A percentile compares a stretch with the other conserved stretches of the same genome.
phyloP scores from a whole-genome alignment of 1,140 invertebrate species.

The Neodiprion pinetum region DNA sequence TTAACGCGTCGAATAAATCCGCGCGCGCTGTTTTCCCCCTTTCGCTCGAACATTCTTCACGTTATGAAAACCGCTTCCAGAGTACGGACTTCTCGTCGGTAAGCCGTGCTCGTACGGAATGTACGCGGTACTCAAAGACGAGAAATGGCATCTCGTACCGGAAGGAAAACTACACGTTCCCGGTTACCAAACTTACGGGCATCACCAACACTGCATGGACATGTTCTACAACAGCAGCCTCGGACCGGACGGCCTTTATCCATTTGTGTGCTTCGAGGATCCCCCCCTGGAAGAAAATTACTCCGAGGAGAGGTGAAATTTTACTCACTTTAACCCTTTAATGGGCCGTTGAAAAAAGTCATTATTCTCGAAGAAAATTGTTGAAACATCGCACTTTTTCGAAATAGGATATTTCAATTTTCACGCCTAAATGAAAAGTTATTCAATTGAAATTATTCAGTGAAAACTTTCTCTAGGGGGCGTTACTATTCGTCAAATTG shows the following conservation, averaged over 20 bases:
- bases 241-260: slow-evolving; percentile 14
- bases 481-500: too few relatives aligned
- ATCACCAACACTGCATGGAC: slow-evolving; percentile 36
- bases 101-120: slow-evolving; percentile 27
- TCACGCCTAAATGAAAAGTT: too few relatives aligned
- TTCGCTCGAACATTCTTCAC: too few relatives aligned
- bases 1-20: too few relatives aligned
- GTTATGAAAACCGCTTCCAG: slow-evolving; percentile 20
- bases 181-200: slow-evolving; percentile 6
- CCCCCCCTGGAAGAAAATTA: neutral
- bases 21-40: too few relatives aligned
- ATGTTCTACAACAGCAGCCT: slow-evolving; percentile 15
- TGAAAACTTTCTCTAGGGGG: too few relatives aligned
- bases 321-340: too few relatives aligned
- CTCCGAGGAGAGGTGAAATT: neutral
- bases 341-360: too few relatives aligned
- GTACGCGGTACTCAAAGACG: slow-evolving; percentile 19
- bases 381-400: too few relatives aligned
- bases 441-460: too few relatives aligned
- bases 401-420: too few relatives aligned
- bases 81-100: slow-evolving; percentile 38
- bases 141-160: slow-evolving; percentile 23
- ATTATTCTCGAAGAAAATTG: too few relatives aligned
- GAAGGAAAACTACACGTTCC: slow-evolving; percentile 25
- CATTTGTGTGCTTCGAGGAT: slow-evolving; percentile 34